phyloP scores from a whole-genome alignment of 2,113 vertebrate genomes.

The Campylomormyrus numenius region DNA sequence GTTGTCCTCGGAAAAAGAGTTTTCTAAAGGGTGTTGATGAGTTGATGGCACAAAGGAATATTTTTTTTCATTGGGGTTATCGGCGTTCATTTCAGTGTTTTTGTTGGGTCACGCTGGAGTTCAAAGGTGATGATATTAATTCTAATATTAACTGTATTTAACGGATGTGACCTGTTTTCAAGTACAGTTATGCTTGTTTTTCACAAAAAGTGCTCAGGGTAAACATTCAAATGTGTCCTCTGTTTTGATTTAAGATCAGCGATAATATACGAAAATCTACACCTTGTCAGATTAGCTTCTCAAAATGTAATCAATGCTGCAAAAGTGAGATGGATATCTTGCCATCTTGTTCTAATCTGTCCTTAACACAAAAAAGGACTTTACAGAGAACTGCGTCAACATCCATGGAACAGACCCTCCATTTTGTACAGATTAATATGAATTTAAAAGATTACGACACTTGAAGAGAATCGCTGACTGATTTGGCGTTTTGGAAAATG shows the following conservation, averaged over 20 bases:
- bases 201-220: neutral
- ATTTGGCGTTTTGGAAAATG: constrained; percentile 18
- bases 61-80: neutral
- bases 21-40: neutral
- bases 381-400: neutral
- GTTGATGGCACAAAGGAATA: neutral
- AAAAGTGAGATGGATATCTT: neutral
- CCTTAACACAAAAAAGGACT: neutral
- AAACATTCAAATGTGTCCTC: neutral
- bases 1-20: neutral
- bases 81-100: neutral
- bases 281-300: neutral
- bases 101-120: neutral
- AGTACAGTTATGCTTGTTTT: neutral
- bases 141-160: neutral
- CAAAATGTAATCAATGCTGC: neutral
- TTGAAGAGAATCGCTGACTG: constrained; percentile 18
- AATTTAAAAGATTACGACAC: constrained; percentile 13
- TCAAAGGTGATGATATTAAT: neutral
- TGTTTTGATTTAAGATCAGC: neutral
- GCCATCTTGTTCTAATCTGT: neutral
- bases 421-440: neutral
- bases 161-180: neutral
- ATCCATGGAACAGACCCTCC: neutral
- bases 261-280: neutral